These are phyloP conservation scores for Leptonema lineaticorne DNA, from an alignment of 1,140 invertebrate species.

Conservation along the genomic window DNA sequence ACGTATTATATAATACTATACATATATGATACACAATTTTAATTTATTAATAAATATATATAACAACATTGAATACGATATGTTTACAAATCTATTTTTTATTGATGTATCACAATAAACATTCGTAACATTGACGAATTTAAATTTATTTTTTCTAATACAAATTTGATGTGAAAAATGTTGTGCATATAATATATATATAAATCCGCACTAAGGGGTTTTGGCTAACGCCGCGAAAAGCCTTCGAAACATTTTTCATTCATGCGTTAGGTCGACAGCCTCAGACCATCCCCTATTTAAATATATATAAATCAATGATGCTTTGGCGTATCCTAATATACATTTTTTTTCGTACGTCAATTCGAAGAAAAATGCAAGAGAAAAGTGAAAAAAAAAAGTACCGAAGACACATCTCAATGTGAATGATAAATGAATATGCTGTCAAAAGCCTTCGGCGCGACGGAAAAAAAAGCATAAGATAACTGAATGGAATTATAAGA, in stretches of 20 bases:
- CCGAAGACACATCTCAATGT: constrained; percentile 15
- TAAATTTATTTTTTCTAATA: constrained; percentile 15
- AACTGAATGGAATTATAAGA: constrained; percentile 16
- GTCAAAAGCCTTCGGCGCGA: constrained; percentile 10
- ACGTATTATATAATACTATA: too few relatives aligned
- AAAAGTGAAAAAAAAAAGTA: constrained; percentile 6
- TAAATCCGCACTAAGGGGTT: not conserved
- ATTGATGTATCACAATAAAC: not conserved
- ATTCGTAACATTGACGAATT: too few relatives aligned
- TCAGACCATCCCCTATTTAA: constrained; percentile 15
- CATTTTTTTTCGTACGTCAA: constrained; percentile 11
- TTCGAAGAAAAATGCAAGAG: not conserved
- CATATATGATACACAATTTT: too few relatives aligned
- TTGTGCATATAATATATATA: not conserved
- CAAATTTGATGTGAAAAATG: constrained; percentile 9
- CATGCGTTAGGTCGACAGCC: constrained; percentile 20
- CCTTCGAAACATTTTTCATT: constrained; percentile 20
- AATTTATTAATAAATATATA: too few relatives aligned
- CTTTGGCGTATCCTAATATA: constrained; percentile 20
- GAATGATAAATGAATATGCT: constrained; percentile 20
- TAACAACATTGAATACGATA: too few relatives aligned
- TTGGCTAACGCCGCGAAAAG: not conserved
- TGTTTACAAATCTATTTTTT: too few relatives aligned
- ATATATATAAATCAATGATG: constrained; percentile 22
- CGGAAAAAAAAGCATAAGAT: constrained; percentile 1